These are phyloP conservation scores for Ctenicera cuprea DNA, from an alignment of 2,888 invertebrate species.

Conservation along the genomic window DNA sequence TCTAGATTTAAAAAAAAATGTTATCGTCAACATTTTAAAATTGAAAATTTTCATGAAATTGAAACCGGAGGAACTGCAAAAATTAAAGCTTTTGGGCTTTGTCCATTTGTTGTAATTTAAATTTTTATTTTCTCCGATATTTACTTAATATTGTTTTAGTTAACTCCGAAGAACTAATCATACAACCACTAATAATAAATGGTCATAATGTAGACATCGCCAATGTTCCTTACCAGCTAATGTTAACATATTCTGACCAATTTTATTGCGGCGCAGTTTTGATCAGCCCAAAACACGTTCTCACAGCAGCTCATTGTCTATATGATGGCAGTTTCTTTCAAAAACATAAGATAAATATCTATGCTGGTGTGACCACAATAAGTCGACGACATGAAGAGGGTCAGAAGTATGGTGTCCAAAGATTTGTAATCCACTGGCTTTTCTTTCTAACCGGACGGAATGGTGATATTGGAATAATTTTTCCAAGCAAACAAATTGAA, in stretches of 20 bases:
- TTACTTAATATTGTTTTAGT: no score
- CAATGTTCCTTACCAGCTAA: background rate
- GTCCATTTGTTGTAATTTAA: no score
- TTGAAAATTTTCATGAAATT: no score
- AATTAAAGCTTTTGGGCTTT: no score
- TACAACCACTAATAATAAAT: slow-evolving; percentile 4
- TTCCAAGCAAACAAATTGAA: background rate
- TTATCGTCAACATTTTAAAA: no score
- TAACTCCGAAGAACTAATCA: background rate
- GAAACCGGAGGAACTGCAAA: no score
- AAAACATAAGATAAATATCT: background rate
- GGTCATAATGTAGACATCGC: background rate
- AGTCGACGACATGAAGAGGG: slow-evolving; percentile 9
- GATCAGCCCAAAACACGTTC: slow-evolving; percentile 10
- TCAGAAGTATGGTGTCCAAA: background rate
- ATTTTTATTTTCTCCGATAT: no score
- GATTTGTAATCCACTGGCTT: background rate
- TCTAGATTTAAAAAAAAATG: no score
- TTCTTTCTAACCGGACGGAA: background rate
- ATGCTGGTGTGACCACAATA: background rate
- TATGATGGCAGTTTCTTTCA: background rate
- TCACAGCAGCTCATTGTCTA: slow-evolving; percentile 17
- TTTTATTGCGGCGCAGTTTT: slow-evolving; percentile 9
- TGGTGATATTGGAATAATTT: slow-evolving; percentile 5
- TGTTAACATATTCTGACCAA: background rate